Percentiles rank a stretch among this genome's conserved stretches.
phyloP scores from a whole-genome alignment of 2,888 invertebrate species.

The Trachelus tabidus region DNA sequence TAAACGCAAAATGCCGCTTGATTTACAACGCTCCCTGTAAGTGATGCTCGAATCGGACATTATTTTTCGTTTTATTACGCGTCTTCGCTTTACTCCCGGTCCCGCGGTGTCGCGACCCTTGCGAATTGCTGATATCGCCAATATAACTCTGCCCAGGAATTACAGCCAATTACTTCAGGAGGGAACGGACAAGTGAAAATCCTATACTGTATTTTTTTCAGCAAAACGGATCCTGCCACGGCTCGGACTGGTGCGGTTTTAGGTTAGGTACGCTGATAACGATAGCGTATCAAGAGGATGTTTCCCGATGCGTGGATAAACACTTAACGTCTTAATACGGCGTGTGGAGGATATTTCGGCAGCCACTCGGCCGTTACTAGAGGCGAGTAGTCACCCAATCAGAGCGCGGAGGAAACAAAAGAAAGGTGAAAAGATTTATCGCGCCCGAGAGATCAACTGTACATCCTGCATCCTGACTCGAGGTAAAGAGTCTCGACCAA shows the following conservation, averaged over 20 bases:
- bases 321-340: conserved; percentile 16
- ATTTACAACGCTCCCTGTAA: conserved; percentile 21
- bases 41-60: conserved; percentile 18
- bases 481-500: background rate
- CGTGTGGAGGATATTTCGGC: conserved; percentile 23
- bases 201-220: background rate
- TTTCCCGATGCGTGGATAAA: background rate
- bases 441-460: conserved; percentile 49
- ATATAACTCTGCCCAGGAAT: background rate
- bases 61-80: background rate
- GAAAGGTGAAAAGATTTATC: conserved; percentile 64
- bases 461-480: conserved; percentile 32
- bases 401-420: conserved; percentile 65
- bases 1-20: conserved; percentile 23
- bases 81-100: background rate
- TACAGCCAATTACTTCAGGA: background rate
- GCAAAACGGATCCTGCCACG: background rate
- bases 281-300: background rate
- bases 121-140: background rate
- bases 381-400: conserved; percentile 56
- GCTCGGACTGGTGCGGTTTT: background rate
- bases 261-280: background rate
- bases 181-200: background rate
- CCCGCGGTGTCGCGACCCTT: background rate
- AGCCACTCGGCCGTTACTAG: conserved; percentile 40